Percentiles rank a stretch among this genome's conserved stretches.
Conservation (phyloP, 2,888 invertebrate genomes). For the Aquatica leii region DNA sequence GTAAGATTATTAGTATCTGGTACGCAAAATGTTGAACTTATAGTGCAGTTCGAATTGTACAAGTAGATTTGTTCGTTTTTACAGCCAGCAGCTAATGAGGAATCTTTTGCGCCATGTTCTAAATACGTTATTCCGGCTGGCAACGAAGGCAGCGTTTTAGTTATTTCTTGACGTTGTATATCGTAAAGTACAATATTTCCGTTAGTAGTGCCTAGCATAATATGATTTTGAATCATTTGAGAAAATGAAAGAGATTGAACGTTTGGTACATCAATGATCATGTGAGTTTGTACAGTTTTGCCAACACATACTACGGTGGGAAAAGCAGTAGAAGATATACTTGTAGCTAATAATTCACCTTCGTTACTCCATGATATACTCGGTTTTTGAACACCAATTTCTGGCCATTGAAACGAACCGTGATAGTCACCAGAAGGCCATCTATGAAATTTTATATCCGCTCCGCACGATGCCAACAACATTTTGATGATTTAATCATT, state of each 20-base stretch:
- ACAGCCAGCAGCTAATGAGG: slow-evolving; percentile 44
- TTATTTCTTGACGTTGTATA: slow-evolving; percentile 39
- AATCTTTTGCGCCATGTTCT: slow-evolving; percentile 49
- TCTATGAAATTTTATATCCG: slow-evolving; percentile 65
- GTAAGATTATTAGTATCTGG: slow-evolving; percentile 42
- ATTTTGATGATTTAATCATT: slow-evolving; percentile 48
- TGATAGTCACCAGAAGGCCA: slow-evolving; percentile 60
- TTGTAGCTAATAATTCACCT: slow-evolving; percentile 40
- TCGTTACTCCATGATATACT: slow-evolving; percentile 53
- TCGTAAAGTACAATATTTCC: slow-evolving; percentile 50
- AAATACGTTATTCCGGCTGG: slow-evolving; percentile 47
- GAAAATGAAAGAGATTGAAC: slow-evolving; percentile 46
- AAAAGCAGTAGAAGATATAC: slow-evolving; percentile 14
- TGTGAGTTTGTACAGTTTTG: slow-evolving; percentile 16
- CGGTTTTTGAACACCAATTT: slow-evolving; percentile 45
- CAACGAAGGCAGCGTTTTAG: slow-evolving; percentile 37
- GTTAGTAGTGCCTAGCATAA: slow-evolving; percentile 47
- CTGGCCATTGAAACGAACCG: slow-evolving; percentile 44
- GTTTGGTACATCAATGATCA: slow-evolving; percentile 28
- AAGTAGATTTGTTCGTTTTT: slow-evolving; percentile 45
- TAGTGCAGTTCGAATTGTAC: slow-evolving; percentile 35
- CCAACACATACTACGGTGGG: slow-evolving; percentile 15
- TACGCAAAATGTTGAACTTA: slow-evolving; percentile 38
- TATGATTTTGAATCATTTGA: slow-evolving; percentile 39
- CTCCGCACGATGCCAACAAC: slow-evolving; percentile 67